phyloP scores from a whole-genome alignment of 2,113 vertebrate species.

The Chlamydotis undulata region DNA sequence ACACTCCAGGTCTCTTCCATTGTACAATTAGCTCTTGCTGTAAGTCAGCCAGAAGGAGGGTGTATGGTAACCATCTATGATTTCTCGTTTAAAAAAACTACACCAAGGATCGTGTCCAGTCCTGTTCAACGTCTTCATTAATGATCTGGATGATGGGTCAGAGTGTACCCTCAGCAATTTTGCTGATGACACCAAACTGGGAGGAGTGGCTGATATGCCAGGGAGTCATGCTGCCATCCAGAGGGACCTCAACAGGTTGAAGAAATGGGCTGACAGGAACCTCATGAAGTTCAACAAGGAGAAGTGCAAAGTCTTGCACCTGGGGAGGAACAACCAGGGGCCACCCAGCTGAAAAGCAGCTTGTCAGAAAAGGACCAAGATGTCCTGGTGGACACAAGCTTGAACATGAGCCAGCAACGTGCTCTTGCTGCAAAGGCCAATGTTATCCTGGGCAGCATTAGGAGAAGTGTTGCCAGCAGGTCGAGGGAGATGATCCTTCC shows the following conservation, averaged over 20 bases:
- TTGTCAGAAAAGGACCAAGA: neutral
- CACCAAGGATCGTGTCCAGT: neutral
- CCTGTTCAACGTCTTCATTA: neutral
- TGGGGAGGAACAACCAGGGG: neutral
- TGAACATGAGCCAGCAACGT: neutral
- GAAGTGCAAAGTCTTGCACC: neutral
- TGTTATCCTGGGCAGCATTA: neutral
- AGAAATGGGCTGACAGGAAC: neutral
- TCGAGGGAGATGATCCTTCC: neutral
- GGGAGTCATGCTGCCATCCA: neutral
- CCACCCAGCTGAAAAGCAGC: neutral
- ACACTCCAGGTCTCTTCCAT: neutral
- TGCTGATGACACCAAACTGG: neutral
- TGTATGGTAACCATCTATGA: neutral
- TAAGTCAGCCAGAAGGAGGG: neutral
- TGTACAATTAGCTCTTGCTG: neutral
- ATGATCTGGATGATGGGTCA: neutral
- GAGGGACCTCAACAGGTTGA: neutral
- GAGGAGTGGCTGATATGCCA: neutral
- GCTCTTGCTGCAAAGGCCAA: neutral
- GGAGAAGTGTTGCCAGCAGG: neutral
- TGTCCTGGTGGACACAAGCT: neutral
- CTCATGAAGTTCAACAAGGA: neutral
- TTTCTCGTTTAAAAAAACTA: neutral
- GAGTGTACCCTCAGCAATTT: neutral